These are phyloP conservation scores for Phoenicopterus ruber DNA, from an alignment of 2,113 vertebrate species.

Conservation along the genomic window DNA sequence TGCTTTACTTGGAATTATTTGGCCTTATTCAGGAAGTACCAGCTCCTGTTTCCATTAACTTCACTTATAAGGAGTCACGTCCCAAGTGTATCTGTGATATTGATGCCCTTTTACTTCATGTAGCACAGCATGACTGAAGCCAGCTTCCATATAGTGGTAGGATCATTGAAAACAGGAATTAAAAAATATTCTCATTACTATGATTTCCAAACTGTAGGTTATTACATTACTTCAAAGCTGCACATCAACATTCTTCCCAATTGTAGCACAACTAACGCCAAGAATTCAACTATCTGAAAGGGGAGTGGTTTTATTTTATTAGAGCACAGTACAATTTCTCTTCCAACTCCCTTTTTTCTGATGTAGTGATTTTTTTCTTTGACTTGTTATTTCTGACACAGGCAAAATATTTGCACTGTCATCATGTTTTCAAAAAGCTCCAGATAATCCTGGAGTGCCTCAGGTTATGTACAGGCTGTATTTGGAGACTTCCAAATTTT, in stretches of 20 bases:
- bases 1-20: neutral
- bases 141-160: neutral
- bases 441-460: neutral
- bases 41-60: neutral
- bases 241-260: neutral
- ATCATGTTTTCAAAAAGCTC: neutral
- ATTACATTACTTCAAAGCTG: neutral
- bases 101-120: neutral
- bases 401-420: neutral
- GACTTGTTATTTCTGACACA: neutral
- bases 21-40: neutral
- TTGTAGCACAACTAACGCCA: neutral
- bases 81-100: neutral
- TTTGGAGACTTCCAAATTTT: neutral
- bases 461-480: neutral
- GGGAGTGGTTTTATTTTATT: neutral
- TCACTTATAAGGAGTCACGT: neutral
- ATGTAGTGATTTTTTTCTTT: neutral
- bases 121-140: neutral
- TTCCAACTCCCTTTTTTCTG: neutral
- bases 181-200: neutral
- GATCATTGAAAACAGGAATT: neutral
- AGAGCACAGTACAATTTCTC: neutral
- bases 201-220: neutral
- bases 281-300: neutral